A percentile compares a stretch with the other conserved stretches of the same genome.
phyloP scores from a whole-genome alignment of 2,113 vertebrate species.

The Plestiodon gilberti region DNA sequence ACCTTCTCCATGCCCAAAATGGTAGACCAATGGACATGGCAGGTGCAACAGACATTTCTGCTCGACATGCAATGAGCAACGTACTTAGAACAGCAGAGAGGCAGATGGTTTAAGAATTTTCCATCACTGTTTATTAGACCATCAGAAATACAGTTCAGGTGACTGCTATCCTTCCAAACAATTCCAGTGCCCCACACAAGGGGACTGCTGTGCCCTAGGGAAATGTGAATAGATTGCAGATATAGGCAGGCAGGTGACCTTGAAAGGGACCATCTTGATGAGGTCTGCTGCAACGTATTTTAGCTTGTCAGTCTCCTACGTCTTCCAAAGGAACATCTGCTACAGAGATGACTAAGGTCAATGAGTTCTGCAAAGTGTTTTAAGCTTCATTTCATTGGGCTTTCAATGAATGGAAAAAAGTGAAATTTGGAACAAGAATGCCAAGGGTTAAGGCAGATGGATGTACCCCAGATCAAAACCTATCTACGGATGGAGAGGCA shows the following conservation, averaged over 20 bases:
- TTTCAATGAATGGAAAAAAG: background rate
- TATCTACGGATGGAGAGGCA: background rate
- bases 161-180: background rate
- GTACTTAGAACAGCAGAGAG: slow-evolving; percentile 12
- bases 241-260: background rate
- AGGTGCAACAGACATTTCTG: background rate
- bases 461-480: background rate
- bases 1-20: background rate
- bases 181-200: background rate
- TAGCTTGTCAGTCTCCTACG: background rate
- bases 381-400: background rate
- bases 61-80: background rate
- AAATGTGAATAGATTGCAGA: background rate
- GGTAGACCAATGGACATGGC: background rate
- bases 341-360: background rate
- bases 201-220: no score
- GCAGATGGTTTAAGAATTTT: background rate
- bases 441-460: background rate
- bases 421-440: background rate
- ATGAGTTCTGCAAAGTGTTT: background rate
- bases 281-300: background rate
- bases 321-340: no score
- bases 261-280: background rate
- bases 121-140: background rate
- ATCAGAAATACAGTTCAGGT: no score